Evolutionary conservation across 2,888 invertebrate genomes (phyloP).

Genomic region (Adelphocoris suturalis): DNA sequence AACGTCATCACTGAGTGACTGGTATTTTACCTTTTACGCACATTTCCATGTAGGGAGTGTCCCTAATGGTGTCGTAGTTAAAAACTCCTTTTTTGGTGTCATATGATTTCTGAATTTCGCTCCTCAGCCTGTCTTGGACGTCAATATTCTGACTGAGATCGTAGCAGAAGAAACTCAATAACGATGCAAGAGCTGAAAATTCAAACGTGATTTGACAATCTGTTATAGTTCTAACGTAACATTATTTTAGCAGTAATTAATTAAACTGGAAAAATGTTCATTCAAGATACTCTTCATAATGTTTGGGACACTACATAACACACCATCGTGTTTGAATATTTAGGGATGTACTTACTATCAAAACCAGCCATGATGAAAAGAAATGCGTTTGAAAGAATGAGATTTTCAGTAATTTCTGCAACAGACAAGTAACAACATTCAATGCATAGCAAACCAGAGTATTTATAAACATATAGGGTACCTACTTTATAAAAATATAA

Average conservation of each 20-base stretch:
- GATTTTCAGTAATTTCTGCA: constrained; percentile 56
- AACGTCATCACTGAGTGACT: too few species aligned
- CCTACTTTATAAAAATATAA: too few species aligned
- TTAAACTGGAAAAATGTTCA: neutral
- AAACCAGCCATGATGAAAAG: constrained; percentile 66
- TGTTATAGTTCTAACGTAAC: too few species aligned
- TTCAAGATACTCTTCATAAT: neutral
- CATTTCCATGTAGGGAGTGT: constrained; percentile 71
- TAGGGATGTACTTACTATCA: constrained; percentile 49
- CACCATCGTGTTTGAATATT: neutral
- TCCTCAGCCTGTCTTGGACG: constrained; percentile 66
- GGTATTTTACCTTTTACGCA: constrained; percentile 69
- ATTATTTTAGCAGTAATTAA: neutral
- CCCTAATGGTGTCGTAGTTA: constrained; percentile 67
- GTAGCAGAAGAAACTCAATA: constrained; percentile 26
- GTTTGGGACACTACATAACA: too few species aligned
- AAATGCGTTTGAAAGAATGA: constrained; percentile 55
- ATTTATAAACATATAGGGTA: too few species aligned
- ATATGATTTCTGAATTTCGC: constrained; percentile 53
- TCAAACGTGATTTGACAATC: too few species aligned
- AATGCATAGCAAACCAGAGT: too few species aligned
- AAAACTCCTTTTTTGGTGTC: constrained; percentile 60
- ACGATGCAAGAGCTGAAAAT: constrained; percentile 17
- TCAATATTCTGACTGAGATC: constrained; percentile 62
- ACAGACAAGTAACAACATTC: neutral